Percentiles rank a stretch among this genome's conserved stretches.
phyloP scores from a whole-genome alignment of 2,113 vertebrate species.

The Oxygymnocypris stewartii region DNA sequence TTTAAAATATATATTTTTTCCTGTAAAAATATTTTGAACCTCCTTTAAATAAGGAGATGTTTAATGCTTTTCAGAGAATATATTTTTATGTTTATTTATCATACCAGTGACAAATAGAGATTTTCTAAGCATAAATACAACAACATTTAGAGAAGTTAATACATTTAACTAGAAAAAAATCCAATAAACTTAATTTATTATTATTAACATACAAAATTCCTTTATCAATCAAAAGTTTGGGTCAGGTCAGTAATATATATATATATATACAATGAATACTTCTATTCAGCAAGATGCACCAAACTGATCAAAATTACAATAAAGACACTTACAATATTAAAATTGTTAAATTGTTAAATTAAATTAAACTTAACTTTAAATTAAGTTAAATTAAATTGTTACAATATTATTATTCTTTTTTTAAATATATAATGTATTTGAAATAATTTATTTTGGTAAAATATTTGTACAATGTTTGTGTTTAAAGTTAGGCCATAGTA shows the following conservation, averaged over 20 bases:
- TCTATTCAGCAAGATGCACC: background rate
- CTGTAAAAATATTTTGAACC: background rate
- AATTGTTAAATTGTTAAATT: too few species aligned
- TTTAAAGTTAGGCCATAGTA: background rate
- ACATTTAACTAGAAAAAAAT: too few species aligned
- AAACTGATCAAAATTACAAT: background rate
- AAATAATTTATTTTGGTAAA: background rate
- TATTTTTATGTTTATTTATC: background rate
- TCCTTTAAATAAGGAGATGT: background rate
- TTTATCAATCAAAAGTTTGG: background rate
- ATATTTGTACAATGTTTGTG: background rate
- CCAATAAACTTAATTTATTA: too few species aligned
- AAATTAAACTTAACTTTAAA: too few species aligned
- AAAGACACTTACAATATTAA: background rate
- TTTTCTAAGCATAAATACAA: background rate
- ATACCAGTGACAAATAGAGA: too few species aligned
- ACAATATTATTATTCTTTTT: background rate
- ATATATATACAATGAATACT: too few species aligned
- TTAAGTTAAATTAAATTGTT: too few species aligned
- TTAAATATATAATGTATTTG: background rate
- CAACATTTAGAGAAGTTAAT: background rate
- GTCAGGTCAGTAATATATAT: background rate
- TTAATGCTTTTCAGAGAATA: background rate
- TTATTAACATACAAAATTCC: background rate
- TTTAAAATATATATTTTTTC: background rate